Percentiles rank a stretch among this genome's conserved stretches.
phyloP scores from a whole-genome alignment of 2,113 vertebrate species.

The Malurus cyaneus region DNA sequence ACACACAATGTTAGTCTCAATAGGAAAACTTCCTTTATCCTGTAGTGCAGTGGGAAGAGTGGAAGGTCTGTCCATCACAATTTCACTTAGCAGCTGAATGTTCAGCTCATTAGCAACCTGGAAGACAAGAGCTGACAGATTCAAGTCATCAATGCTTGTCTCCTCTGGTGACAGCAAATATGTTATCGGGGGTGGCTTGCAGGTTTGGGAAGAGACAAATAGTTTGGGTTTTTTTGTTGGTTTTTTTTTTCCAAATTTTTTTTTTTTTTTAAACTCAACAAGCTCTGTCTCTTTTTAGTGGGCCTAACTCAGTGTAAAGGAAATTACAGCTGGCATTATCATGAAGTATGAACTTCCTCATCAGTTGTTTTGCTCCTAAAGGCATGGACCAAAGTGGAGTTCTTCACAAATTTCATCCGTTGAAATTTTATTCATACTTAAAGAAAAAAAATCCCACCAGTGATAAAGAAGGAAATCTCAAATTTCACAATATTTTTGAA shows the following conservation, averaged over 20 bases:
- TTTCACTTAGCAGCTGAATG: not conserved
- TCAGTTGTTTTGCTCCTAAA: not conserved
- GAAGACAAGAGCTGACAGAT: not conserved
- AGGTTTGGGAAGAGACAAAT: not conserved
- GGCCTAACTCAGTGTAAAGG: not conserved
- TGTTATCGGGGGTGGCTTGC: accelerated
- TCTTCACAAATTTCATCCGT: not conserved
- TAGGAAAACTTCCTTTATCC: not conserved
- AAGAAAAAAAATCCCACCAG: not conserved
- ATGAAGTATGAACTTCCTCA: not conserved
- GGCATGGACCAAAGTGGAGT: not conserved
- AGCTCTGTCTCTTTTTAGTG: not conserved
- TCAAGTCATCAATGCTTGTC: not conserved
- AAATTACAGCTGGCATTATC: not conserved
- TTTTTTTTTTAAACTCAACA: not conserved
- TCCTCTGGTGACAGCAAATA: not conserved
- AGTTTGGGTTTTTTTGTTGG: not conserved
- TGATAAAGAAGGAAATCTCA: not conserved
- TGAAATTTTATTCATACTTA: not conserved
- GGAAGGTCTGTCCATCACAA: not conserved
- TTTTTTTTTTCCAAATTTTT: not conserved
- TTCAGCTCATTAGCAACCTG: not conserved
- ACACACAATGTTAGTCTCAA: not conserved
- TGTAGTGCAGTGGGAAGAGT: not conserved
- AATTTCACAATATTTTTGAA: not conserved